Evolutionary conservation across 2,888 invertebrate species (phyloP).

Genomic region (Ophonus ardosiacus): DNA sequence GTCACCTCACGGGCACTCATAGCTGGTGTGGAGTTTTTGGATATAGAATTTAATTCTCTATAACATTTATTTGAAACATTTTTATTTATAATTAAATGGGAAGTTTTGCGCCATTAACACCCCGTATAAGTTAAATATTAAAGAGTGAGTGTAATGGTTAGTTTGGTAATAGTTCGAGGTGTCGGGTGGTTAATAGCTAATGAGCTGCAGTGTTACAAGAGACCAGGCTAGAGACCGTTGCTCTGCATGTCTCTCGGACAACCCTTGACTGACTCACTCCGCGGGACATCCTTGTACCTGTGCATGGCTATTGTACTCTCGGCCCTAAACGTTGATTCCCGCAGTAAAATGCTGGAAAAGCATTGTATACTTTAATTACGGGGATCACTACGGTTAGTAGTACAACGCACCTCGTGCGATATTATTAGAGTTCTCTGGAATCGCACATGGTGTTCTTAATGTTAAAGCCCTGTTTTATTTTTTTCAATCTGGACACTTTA

Average conservation of each 20-base stretch:
- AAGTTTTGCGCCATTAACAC: no score
- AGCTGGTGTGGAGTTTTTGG: no score
- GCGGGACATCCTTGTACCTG: slow-evolving; percentile 54
- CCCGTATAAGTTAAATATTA: no score
- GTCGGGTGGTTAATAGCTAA: no score
- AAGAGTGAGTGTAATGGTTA: no score
- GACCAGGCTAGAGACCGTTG: slow-evolving; percentile 50
- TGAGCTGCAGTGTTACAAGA: background rate
- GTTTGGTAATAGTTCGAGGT: no score
- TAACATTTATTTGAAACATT: no score
- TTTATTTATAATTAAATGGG: no score
- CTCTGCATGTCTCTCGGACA: slow-evolving; percentile 43
- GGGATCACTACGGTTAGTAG: background rate
- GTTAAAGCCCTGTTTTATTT: no score
- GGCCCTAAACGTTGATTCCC: slow-evolving; percentile 30
- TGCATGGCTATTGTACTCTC: slow-evolving; percentile 26
- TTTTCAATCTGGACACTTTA: no score
- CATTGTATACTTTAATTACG: slow-evolving; percentile 47
- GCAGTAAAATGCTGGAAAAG: slow-evolving; percentile 36
- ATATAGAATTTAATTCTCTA: no score
- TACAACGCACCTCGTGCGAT: slow-evolving; percentile 48
- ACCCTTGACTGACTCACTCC: slow-evolving; percentile 43
- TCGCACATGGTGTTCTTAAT: slow-evolving; percentile 50
- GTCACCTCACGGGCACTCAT: no score
- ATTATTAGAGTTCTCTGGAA: slow-evolving; percentile 51